Evolutionary conservation across 2,888 invertebrate species (phyloP).

Genomic region (Oxyscelio sp.): DNA sequence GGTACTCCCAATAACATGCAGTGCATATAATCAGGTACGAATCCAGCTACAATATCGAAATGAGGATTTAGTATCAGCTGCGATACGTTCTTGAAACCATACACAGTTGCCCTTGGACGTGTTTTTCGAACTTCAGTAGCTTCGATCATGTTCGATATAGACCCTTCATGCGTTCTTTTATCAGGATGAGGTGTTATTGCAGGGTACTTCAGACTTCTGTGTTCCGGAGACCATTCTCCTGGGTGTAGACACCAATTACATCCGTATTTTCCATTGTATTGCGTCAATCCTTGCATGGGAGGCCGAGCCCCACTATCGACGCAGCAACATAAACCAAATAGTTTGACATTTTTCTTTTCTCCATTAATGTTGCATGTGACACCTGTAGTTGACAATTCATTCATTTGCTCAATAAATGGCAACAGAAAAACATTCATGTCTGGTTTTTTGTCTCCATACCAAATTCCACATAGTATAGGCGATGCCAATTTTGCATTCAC

Average conservation of each 20-base stretch:
- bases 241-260: neutral
- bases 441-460: neutral
- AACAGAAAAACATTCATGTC: neutral
- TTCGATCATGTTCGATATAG: neutral
- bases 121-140: neutral
- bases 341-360: neutral
- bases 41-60: too few relatives aligned
- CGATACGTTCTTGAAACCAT: too few relatives aligned
- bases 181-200: neutral
- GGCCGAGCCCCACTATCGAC: neutral
- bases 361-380: neutral
- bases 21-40: too few relatives aligned
- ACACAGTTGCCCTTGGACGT: neutral
- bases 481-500: neutral
- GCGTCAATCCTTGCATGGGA: neutral
- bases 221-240: neutral
- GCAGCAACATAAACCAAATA: neutral
- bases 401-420: neutral
- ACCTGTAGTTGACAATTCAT: neutral
- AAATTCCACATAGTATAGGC: neutral
- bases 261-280: neutral
- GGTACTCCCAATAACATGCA: too few relatives aligned
- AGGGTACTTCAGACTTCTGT: neutral
- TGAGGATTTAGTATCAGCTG: too few relatives aligned
- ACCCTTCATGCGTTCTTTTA: neutral